A percentile compares a stretch with the other conserved stretches of the same genome.
phyloP scores from a whole-genome alignment of 2,888 invertebrate species.

The Aelia acuminata region DNA sequence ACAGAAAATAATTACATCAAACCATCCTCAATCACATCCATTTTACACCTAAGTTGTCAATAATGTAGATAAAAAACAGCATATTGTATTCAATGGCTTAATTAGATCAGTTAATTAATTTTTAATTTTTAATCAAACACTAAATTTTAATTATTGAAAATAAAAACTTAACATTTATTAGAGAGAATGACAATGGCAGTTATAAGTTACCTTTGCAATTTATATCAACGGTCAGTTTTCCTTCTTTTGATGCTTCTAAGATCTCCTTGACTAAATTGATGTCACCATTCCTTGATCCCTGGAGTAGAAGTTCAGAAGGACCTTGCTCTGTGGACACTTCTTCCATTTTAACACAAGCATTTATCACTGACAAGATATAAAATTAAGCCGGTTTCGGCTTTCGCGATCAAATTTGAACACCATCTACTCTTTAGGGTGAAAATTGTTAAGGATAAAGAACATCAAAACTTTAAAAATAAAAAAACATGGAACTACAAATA shows the following conservation, averaged over 20 bases:
- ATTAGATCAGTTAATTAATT: no score
- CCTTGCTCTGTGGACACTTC: slow-evolving; percentile 57
- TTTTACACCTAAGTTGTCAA: not conserved
- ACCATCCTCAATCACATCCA: not conserved
- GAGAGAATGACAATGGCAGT: not conserved
- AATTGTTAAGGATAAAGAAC: not conserved
- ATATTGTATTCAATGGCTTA: no score
- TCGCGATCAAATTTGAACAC: not conserved
- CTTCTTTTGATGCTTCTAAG: slow-evolving; percentile 71
- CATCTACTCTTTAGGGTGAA: not conserved
- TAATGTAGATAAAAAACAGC: not conserved
- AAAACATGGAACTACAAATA: slow-evolving; percentile 8
- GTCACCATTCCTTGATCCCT: slow-evolving; percentile 77
- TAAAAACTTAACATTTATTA: not conserved
- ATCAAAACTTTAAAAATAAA: not conserved
- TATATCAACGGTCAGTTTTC: slow-evolving; percentile 74
- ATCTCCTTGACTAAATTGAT: slow-evolving; percentile 73
- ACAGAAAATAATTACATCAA: slow-evolving; percentile 41
- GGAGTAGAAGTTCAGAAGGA: slow-evolving; percentile 72
- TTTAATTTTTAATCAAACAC: no score
- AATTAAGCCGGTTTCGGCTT: slow-evolving; percentile 49
- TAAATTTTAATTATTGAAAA: not conserved
- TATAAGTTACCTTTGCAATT: slow-evolving; percentile 76
- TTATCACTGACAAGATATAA: slow-evolving; percentile 10
- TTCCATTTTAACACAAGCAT: slow-evolving; percentile 42